Conservation (phyloP, 2,888 invertebrate species). For the Euplexia lucipara region DNA sequence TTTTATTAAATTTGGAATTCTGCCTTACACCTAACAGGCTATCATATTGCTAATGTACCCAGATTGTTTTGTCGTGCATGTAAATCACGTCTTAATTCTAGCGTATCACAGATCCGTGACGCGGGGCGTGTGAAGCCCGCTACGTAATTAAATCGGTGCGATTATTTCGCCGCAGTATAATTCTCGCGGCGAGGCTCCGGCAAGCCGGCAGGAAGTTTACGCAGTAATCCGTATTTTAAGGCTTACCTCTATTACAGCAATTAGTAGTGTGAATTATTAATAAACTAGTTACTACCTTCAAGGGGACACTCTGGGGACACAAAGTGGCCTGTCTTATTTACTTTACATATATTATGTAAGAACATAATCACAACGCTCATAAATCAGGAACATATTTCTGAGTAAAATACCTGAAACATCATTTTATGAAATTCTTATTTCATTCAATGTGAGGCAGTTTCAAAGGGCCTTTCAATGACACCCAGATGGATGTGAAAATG, state of each 20-base stretch:
- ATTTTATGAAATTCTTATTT: constrained; percentile 34
- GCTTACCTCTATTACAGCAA: constrained; percentile 55
- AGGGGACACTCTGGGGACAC: constrained; percentile 30
- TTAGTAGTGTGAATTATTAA: constrained; percentile 60
- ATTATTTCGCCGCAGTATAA: constrained; percentile 55
- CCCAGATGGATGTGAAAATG: constrained; percentile 33
- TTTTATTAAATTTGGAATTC: constrained; percentile 18
- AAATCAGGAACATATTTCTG: constrained; percentile 15
- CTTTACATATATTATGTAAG: constrained; percentile 31
- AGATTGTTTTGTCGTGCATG: constrained; percentile 35
- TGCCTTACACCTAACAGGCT: constrained; percentile 15
- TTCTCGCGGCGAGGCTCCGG: constrained; percentile 33
- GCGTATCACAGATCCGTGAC: constrained; percentile 32
- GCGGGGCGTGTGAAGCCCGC: constrained; percentile 30
- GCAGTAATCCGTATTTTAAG: constrained; percentile 53
- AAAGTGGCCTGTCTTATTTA: constrained; percentile 38
- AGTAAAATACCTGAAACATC: constrained; percentile 9
- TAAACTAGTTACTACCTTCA: constrained; percentile 35
- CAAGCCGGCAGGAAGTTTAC: constrained; percentile 42
- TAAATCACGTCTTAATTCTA: constrained; percentile 54
- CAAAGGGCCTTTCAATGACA: constrained; percentile 47
- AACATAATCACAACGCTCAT: constrained; percentile 16
- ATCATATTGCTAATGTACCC: constrained; percentile 32
- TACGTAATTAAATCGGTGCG: constrained; percentile 53
- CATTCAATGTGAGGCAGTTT: constrained; percentile 38